Conservation (phyloP, 2,888 invertebrate genomes). For the Tipula unca region DNA sequence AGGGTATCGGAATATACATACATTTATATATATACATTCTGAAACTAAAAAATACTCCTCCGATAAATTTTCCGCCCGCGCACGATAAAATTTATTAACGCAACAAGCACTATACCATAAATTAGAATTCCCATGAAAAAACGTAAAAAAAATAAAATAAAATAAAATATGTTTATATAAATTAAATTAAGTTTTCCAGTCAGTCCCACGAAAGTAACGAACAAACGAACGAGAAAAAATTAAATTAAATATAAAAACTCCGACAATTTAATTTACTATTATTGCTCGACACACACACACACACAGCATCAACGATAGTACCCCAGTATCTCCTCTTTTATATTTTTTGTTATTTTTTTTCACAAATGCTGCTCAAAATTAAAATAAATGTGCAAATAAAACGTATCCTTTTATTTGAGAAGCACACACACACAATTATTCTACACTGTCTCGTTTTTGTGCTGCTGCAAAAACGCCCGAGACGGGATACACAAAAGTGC, state of each 20-base stretch:
- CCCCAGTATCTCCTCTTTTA: background rate
- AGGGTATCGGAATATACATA: too few species aligned
- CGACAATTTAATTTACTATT: conserved; percentile 14
- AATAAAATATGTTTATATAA: background rate
- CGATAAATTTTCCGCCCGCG: background rate
- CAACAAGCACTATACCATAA: background rate
- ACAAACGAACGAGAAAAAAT: background rate
- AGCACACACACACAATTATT: background rate
- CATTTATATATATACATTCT: too few species aligned
- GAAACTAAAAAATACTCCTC: background rate
- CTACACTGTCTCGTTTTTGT: background rate
- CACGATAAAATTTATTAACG: background rate
- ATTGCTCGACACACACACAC: background rate
- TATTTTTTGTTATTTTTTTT: background rate
- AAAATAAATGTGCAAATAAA: background rate
- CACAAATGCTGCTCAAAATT: background rate
- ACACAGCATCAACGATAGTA: background rate
- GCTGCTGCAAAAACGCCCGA: background rate
- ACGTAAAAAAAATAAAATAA: background rate
- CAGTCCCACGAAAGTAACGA: background rate
- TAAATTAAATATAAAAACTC: background rate
- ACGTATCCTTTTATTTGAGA: background rate
- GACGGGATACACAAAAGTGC: background rate
- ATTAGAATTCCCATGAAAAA: background rate
- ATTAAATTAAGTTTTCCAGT: conserved; percentile 14